Evolutionary conservation across 2,888 invertebrate genomes (phyloP).

Genomic region (Eumerus sabulonum): DNA sequence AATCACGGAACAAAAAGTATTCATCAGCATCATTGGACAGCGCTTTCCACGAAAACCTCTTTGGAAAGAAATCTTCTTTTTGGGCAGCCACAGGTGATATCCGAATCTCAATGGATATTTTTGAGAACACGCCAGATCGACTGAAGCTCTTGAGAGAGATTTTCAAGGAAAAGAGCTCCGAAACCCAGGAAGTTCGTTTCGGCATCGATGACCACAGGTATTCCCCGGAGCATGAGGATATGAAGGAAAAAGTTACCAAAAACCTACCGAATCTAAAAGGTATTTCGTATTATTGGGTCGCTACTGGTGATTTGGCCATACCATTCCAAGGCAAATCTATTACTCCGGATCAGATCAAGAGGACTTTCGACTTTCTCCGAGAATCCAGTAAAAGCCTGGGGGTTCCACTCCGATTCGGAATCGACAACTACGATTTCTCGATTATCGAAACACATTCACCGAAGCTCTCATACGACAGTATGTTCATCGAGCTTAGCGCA

Average conservation of each 20-base stretch:
- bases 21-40: constrained; percentile 19
- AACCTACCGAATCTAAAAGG: constrained; percentile 69
- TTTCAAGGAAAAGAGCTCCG: constrained; percentile 73
- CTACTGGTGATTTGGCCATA: constrained; percentile 74
- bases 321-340: constrained; percentile 75
- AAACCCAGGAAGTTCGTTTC: constrained; percentile 73
- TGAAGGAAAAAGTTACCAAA: constrained; percentile 60
- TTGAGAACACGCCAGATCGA: constrained; percentile 70
- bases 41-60: background rate
- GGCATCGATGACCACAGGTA: constrained; percentile 76
- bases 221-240: constrained; percentile 30
- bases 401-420: constrained; percentile 72
- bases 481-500: constrained; percentile 75
- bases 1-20: constrained; percentile 2
- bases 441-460: constrained; percentile 70
- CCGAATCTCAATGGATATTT: constrained; percentile 72
- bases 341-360: constrained; percentile 71
- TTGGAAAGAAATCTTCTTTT: constrained; percentile 68
- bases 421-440: constrained; percentile 75
- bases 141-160: constrained; percentile 73
- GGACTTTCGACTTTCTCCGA: constrained; percentile 73
- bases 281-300: constrained; percentile 77
- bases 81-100: constrained; percentile 75
- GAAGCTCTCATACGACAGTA: constrained; percentile 73
- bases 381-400: constrained; percentile 57